Evolutionary conservation across 2,113 vertebrate genomes (phyloP).

Genomic region (Pachypanchax playfairii): DNA sequence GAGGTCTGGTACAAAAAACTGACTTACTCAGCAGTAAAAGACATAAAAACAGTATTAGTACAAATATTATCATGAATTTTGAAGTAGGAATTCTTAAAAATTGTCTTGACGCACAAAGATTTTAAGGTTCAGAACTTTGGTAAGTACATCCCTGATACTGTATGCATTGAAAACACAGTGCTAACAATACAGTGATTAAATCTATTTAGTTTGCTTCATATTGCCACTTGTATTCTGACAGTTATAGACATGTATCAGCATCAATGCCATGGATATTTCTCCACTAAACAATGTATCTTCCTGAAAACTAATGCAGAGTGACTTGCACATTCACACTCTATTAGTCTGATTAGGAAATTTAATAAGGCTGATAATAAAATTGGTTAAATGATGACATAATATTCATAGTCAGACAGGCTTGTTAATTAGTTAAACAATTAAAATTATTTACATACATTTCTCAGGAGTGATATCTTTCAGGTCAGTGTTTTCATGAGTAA

Average conservation of each 20-base stretch:
- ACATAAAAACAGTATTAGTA: no score
- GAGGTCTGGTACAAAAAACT: no score
- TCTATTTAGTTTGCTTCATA: background rate
- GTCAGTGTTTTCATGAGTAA: slow-evolving; percentile 6
- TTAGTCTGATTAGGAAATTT: slow-evolving; percentile 46
- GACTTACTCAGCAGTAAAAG: no score
- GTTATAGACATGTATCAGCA: background rate
- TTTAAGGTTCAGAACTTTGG: background rate
- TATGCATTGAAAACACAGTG: no score
- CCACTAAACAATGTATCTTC: slow-evolving; percentile 13
- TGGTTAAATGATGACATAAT: slow-evolving; percentile 32
- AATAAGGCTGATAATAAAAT: slow-evolving; percentile 41
- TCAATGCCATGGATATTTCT: background rate
- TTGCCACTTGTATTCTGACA: background rate
- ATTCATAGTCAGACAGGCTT: slow-evolving; percentile 28
- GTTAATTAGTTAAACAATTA: slow-evolving; percentile 43
- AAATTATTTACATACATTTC: slow-evolving; percentile 1
- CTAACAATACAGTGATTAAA: background rate
- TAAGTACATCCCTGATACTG: background rate
- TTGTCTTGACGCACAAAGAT: background rate
- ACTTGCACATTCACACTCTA: slow-evolving; percentile 41
- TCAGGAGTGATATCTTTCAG: slow-evolving; percentile 14
- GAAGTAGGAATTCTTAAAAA: background rate
- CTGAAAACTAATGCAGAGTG: slow-evolving; percentile 41
- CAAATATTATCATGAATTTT: no score